Percentiles rank a stretch among this genome's conserved stretches.
phyloP scores from a whole-genome alignment of 2,797 vertebrate species.

The Fistularia tabacaria region DNA sequence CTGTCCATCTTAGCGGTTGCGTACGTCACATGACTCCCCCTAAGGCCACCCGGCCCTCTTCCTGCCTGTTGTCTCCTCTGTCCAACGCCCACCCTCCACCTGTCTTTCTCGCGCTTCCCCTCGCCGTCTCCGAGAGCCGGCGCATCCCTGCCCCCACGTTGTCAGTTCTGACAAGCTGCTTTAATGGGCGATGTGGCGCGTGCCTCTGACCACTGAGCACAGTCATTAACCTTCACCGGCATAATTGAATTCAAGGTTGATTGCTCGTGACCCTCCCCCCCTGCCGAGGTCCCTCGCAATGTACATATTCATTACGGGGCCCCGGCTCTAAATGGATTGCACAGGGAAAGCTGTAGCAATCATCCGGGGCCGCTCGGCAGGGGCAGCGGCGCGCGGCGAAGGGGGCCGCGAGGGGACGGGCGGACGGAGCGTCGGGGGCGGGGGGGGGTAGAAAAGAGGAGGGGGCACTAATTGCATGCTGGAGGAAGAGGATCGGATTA shows the following conservation, averaged over 20 bases:
- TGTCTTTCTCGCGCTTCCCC: conserved; percentile 41
- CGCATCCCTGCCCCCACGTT: conserved; percentile 80
- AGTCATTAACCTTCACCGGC: conserved; percentile 99
- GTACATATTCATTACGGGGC: conserved; percentile 99
- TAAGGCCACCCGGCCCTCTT: too few relatives aligned
- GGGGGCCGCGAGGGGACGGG: conserved; percentile 45
- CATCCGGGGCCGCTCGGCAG: conserved; percentile 72
- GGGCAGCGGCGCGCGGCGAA: conserved; percentile 50
- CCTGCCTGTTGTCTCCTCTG: background rate
- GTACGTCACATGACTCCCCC: conserved; percentile 49
- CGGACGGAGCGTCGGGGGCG: conserved; percentile 41
- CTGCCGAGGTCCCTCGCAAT: conserved; percentile 86
- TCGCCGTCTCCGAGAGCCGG: conserved; percentile 69
- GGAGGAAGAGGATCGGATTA: conserved; percentile 97
- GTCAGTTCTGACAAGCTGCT: conserved; percentile 90
- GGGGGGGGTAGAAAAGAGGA: conserved; percentile 55
- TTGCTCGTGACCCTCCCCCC: conserved; percentile 94
- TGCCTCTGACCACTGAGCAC: conserved; percentile 94
- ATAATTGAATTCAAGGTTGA: conserved; percentile 99
- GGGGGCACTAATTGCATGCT: conserved; percentile 99
- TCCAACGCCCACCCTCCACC: conserved; percentile 29
- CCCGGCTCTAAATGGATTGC: conserved; percentile 92
- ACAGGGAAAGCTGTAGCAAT: conserved; percentile 94
- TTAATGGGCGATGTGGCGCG: conserved; percentile 89
- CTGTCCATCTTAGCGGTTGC: conserved; percentile 65